phyloP scores from a whole-genome alignment of 1,140 invertebrate species.

The Archivesica marissinica region DNA sequence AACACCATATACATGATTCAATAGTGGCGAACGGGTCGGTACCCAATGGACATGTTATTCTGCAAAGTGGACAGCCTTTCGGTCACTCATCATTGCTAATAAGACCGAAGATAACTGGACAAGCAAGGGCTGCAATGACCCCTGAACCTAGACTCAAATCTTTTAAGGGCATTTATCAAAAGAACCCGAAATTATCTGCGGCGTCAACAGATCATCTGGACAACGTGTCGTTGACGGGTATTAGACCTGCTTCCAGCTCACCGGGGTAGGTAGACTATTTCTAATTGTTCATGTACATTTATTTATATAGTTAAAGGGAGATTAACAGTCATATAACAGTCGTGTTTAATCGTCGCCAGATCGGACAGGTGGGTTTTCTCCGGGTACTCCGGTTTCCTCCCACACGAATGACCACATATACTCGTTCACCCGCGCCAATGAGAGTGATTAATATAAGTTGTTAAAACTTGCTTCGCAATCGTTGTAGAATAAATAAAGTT shows the following conservation, averaged over 20 bases:
- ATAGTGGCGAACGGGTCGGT: neutral
- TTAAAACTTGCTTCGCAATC: too few species aligned
- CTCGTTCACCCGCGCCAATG: too few species aligned
- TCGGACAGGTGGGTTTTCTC: too few species aligned
- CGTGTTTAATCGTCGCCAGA: too few species aligned
- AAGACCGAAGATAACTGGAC: neutral
- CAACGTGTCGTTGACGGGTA: conserved; percentile 40
- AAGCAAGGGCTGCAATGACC: conserved; percentile 8
- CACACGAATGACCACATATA: too few species aligned
- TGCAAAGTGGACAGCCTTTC: neutral
- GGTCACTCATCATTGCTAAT: neutral
- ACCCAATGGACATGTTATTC: neutral
- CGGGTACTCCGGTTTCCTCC: too few species aligned
- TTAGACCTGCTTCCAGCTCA: neutral
- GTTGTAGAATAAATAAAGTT: too few species aligned
- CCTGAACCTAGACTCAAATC: conserved; percentile 44
- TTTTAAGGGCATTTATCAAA: conserved; percentile 43
- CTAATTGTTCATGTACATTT: too few species aligned
- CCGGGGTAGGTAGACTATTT: conserved; percentile 25
- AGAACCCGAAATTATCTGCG: conserved; percentile 48
- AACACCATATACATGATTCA: neutral
- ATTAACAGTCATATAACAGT: too few species aligned
- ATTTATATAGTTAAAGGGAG: too few species aligned
- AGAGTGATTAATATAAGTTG: too few species aligned
- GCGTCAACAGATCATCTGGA: conserved; percentile 55